Base-by-base conservation (phyloP, 1,140 invertebrate genomes). In the Calephelis virginiensis region DNA sequence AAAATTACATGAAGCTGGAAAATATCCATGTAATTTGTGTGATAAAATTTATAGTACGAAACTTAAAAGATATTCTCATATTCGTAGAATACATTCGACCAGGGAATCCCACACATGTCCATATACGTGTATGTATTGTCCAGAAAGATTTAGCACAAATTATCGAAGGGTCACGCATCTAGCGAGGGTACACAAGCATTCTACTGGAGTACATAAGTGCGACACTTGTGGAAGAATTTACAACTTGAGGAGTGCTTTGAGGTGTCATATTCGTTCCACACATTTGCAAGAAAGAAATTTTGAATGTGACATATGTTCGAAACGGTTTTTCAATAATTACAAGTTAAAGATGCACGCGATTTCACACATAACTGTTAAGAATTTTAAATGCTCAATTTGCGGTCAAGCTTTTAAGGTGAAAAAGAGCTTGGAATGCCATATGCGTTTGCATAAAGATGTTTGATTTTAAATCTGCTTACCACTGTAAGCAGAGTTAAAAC, bases 291-390 rank as follows among this genome's bases (percentile, higher is more conserved):
- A 91, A 66, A 73, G 86, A 65, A 90, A 91, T 59, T 85, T 89
- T 47, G 82, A 86, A 67, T 91, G 87, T 62, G 82, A 88, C 45
- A 63, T 87, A 0, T 91, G 89, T 38, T 80, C 86, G 5, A 91
- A 92, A 66, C 86, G 89, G 71, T 92, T 92, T 71, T 92, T 88
- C 49, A 83, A 92, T 28, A 93, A 93, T 66, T 82, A 89, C 28
- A 84, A 83, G 0, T 65, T 89, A 45, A 88, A 85, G 63, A 80
- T 92, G 60, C 92, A 93, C 56, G 89, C 92, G 73, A 89, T 92
- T 6, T 89, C 92, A 13, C 95, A 96, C 71, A 94, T 94, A 0
- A 95, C 94, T 0, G 94, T 95, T 69, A 95, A 95, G 61, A 95
- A 95, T 10, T 94, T 94, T 70, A 92, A 94, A 0, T 96, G 96